These are phyloP conservation scores for Glandiceps talaboti DNA, from an alignment of 53 echinoderm and acorn worm species.

Conservation along the genomic window DNA sequence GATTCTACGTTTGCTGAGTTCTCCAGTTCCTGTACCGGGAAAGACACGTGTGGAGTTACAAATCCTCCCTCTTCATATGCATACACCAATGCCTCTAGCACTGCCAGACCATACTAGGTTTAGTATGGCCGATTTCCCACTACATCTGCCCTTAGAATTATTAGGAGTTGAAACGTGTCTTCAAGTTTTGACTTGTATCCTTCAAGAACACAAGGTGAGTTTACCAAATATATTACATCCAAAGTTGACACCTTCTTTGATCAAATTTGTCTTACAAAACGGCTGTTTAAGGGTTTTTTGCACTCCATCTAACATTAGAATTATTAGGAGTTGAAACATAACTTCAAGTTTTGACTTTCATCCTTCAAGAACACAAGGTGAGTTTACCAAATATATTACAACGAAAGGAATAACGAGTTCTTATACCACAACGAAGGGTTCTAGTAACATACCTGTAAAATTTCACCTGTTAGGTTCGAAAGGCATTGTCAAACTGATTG, in stretches of 20 bases:
- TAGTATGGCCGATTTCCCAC: constrained; percentile 87
- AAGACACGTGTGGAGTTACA: constrained; percentile 90
- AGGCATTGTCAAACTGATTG: too few relatives aligned
- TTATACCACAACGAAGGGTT: neutral
- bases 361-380: constrained; percentile 94
- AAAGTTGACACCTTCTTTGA: too few relatives aligned
- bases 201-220: constrained; percentile 88
- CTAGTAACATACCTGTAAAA: neutral
- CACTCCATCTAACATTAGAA: constrained; percentile 83
- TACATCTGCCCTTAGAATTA: constrained; percentile 83
- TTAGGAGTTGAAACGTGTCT: constrained; percentile 96
- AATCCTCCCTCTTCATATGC: constrained; percentile 50
- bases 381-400: too few relatives aligned
- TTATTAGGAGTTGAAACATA: constrained; percentile 93
- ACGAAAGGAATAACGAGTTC: too few relatives aligned
- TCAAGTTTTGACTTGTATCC: constrained; percentile 74
- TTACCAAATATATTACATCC: too few relatives aligned
- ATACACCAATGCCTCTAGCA: constrained; percentile 63
- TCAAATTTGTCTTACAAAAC: too few relatives aligned
- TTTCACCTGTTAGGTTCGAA: too few relatives aligned
- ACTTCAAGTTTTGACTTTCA: constrained; percentile 74
- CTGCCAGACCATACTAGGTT: constrained; percentile 94
- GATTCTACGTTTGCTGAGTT: constrained; percentile 84
- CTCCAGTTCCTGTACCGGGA: constrained; percentile 92
- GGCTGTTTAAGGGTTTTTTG: too few relatives aligned